phyloP scores from a whole-genome alignment of 1,140 invertebrate species.

The Bombus waltoni region DNA sequence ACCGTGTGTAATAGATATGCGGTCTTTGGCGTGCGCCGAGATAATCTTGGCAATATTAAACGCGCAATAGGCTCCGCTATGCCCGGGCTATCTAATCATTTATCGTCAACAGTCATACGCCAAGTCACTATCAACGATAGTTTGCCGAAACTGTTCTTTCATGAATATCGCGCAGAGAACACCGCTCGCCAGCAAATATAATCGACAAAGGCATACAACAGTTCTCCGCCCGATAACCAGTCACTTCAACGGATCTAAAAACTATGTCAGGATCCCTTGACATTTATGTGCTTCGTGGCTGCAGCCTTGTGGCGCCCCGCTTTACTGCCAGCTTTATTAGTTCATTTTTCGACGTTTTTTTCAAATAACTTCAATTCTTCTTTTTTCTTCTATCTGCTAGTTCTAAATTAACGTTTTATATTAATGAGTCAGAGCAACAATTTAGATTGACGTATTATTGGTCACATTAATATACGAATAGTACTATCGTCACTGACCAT shows the following conservation, averaged over 20 bases:
- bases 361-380: not conserved
- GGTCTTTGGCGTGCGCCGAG: slow-evolving; percentile 11
- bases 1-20: not conserved
- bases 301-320: slow-evolving; percentile 50
- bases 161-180: no score
- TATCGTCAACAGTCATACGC: slow-evolving; percentile 45
- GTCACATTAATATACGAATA: not conserved
- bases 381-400: no score
- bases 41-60: slow-evolving; percentile 64
- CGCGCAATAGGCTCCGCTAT: slow-evolving; percentile 50
- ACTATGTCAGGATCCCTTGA: slow-evolving; percentile 68
- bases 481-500: no score
- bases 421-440: not conserved
- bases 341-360: slow-evolving; percentile 1
- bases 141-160: slow-evolving; percentile 28
- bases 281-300: slow-evolving; percentile 58
- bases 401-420: not conserved
- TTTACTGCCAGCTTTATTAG: slow-evolving; percentile 46
- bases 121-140: slow-evolving; percentile 51
- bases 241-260: slow-evolving; percentile 49
- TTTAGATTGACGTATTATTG: not conserved
- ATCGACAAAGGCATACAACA: slow-evolving; percentile 21
- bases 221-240: slow-evolving; percentile 15
- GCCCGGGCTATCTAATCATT: slow-evolving; percentile 63
- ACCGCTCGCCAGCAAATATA: slow-evolving; percentile 10